These are phyloP conservation scores for Macquaria australasica DNA, from an alignment of 2,113 vertebrate species.

Conservation along the genomic window DNA sequence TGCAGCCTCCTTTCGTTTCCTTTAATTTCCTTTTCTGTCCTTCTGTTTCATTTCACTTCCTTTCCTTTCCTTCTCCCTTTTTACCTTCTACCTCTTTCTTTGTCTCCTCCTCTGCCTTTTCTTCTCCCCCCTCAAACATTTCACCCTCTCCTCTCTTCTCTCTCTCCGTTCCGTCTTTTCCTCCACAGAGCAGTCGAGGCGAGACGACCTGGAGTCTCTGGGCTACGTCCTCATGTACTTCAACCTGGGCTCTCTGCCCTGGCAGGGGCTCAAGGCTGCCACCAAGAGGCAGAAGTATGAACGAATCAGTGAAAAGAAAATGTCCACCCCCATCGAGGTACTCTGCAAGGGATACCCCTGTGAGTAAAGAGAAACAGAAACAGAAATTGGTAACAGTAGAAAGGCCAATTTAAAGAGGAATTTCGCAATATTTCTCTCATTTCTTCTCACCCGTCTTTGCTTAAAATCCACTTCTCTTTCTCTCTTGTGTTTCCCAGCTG, in stretches of 20 bases:
- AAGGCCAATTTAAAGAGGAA: background rate
- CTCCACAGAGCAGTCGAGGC: conserved; percentile 93
- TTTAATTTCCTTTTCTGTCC: background rate
- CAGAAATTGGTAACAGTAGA: background rate
- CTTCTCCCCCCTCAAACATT: background rate
- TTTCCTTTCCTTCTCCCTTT: background rate
- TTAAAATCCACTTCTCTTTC: background rate
- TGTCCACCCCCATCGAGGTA: conserved; percentile 98
- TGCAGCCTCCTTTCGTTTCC: background rate
- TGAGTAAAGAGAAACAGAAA: conserved; percentile 82
- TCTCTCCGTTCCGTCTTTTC: background rate
- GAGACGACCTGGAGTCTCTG: conserved; percentile 97
- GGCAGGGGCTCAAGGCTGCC: conserved; percentile 98
- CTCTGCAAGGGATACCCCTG: conserved; percentile 99
- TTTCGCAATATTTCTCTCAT: background rate
- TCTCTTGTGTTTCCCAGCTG: conserved; percentile 78
- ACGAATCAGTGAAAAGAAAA: conserved; percentile 99
- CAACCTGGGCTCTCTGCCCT: conserved; percentile 98
- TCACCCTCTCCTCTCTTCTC: background rate
- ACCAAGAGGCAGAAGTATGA: conserved; percentile 99
- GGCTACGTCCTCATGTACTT: conserved; percentile 99
- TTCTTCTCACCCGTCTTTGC: background rate
- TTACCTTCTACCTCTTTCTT: background rate
- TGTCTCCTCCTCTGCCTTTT: background rate
- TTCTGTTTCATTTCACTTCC: too few species aligned